phyloP scores from a whole-genome alignment of 1,140 invertebrate genomes.

The Caenorhabditis brenneri region DNA sequence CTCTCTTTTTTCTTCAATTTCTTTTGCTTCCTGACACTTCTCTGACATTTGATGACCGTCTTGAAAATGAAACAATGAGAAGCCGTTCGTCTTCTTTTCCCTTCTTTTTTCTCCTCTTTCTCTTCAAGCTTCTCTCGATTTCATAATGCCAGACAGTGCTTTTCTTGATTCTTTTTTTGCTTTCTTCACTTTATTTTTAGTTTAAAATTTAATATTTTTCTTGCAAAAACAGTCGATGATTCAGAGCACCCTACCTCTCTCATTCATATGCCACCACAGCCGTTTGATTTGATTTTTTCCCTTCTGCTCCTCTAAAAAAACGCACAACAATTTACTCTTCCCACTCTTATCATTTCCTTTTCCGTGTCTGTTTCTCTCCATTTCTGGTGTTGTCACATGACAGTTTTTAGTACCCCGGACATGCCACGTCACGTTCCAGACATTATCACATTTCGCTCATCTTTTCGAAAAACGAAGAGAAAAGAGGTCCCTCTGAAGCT shows the following conservation, averaged over 20 bases:
- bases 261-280: neutral
- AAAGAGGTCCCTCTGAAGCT: too few species aligned
- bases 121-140: too few species aligned
- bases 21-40: too few species aligned
- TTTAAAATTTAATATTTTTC: neutral
- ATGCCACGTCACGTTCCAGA: constrained; percentile 25
- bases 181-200: neutral
- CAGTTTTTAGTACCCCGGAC: constrained; percentile 17
- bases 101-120: neutral
- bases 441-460: constrained; percentile 33
- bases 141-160: too few species aligned
- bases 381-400: neutral
- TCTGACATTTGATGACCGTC: constrained; percentile 11
- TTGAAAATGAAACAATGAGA: neutral
- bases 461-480: neutral
- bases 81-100: neutral
- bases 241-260: neutral
- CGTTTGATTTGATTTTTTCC: neutral
- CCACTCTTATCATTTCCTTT: constrained; percentile 31
- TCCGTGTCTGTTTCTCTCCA: neutral
- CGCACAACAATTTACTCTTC: constrained; percentile 12
- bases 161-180: neutral
- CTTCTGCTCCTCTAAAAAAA: constrained; percentile 28
- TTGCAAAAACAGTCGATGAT: neutral
- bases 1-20: too few species aligned